Conservation (phyloP, 2,797 vertebrate species). For the Hippopotamyrus pictus region DNA sequence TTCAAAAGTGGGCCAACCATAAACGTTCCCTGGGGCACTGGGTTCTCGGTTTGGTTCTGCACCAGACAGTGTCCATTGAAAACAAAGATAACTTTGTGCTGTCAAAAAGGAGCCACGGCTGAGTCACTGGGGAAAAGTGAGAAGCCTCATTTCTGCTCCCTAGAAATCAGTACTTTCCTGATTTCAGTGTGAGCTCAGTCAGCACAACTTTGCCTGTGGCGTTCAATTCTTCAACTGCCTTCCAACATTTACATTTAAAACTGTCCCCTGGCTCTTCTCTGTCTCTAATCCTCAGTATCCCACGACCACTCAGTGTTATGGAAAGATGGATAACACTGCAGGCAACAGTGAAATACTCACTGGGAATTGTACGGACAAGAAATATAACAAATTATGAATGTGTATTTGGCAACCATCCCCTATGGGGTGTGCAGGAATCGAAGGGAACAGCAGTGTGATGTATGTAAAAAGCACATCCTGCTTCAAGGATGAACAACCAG, state of each 20-base stretch:
- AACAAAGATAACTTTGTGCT: neutral
- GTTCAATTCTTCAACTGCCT: neutral
- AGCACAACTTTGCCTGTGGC: neutral
- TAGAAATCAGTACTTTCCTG: neutral
- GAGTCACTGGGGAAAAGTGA: neutral
- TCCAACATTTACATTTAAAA: slow-evolving; percentile 7
- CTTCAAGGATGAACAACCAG: neutral
- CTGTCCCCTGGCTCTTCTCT: neutral
- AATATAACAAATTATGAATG: neutral
- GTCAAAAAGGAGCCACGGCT: neutral
- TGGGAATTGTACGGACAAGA: neutral
- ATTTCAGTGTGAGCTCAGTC: neutral
- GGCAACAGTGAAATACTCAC: neutral
- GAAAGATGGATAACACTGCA: neutral
- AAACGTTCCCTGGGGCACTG: neutral
- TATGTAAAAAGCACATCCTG: neutral
- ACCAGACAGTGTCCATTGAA: neutral
- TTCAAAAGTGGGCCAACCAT: neutral
- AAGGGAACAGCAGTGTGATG: neutral
- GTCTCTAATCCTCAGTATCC: neutral
- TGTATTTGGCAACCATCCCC: neutral
- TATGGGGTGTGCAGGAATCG: neutral
- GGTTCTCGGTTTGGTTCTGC: neutral
- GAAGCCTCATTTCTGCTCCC: neutral
- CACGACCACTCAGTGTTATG: neutral